Evolutionary conservation across 2,888 invertebrate species (phyloP), one percentile per base, ranked within the genome.

Genomic region (Morpho deidamia): DNA sequence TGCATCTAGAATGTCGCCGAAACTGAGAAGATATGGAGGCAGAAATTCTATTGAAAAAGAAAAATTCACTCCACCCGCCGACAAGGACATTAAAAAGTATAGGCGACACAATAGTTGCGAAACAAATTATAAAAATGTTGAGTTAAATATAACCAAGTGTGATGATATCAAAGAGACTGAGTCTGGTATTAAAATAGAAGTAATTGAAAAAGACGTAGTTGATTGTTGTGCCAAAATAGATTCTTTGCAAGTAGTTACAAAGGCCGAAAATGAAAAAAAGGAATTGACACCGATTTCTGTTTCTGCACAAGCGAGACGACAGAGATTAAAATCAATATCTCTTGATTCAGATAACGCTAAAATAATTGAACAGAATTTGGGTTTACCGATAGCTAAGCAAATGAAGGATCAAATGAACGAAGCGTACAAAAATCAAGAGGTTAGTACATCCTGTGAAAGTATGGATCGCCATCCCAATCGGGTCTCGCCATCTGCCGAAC

Each of bases 321-420:
- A 91, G 61, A 76, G 91, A 50, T 70, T 91, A 8, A 91, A 91
- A 68, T 91, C 91, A 0, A 91, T 91, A 64, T 91, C 91, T 0
- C 63, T 91, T 40, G 91, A 91, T 67, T 91, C 91, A 0, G 91
- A 91, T 58, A 90, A 91, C 58, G 91, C 91, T 1, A 89, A 87
- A 65, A 87, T 91, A 44, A 91, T 91, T n/a, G 91, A 91, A 74
- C 91, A 90, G 60, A 91, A 91, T 66, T 65, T 91, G 41, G 90
- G 91, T 1, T 66, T 91, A 45, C 91, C 91, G 0, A 90, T 91
- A 59, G 90, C 91, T 10, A 90, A 90, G 59, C 90, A 90, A 60
- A 75, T 90, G 73, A 88, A 88, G 55, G 90, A 90, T 65, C 89
- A 90, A 66, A 83, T 90, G 81, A 90, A 84, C 49, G 88, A 90